Conservation (phyloP, 2,113 vertebrate species). For the Reinhardtius hippoglossoides region DNA sequence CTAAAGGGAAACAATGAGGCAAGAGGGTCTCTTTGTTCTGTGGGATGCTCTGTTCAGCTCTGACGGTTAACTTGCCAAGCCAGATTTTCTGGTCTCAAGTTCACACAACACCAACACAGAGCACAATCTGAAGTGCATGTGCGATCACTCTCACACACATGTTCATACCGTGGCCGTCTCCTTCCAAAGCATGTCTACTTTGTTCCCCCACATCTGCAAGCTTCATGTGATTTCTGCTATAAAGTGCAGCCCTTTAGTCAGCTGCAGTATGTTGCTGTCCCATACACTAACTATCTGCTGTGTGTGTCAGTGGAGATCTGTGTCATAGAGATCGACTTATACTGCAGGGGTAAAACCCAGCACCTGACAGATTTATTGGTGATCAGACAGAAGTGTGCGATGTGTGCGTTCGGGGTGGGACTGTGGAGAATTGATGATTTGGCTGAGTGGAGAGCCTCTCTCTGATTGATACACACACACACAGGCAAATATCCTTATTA, state of each 20-base stretch:
- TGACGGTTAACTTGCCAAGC: constrained; percentile 72
- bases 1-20: constrained; percentile 50
- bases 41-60: constrained; percentile 34
- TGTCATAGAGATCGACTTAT: neutral
- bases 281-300: neutral
- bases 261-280: constrained; percentile 25
- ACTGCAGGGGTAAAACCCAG: neutral
- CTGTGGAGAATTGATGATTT: constrained; percentile 65
- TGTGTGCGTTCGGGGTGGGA: constrained; percentile 53
- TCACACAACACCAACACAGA: constrained; percentile 41
- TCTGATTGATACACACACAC: constrained; percentile 44
- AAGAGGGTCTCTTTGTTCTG: constrained; percentile 58
- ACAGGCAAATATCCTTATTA: no score
- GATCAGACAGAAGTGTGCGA: constrained; percentile 40
- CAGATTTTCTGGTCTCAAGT: constrained; percentile 63
- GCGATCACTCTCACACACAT: constrained; percentile 45
- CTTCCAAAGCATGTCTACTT: constrained; percentile 12
- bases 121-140: constrained; percentile 25
- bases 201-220: constrained; percentile 35
- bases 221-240: constrained; percentile 17
- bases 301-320: neutral
- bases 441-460: constrained; percentile 16
- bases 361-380: constrained; percentile 16
- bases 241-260: constrained; percentile 4
- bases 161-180: neutral